Evolutionary conservation across 2,888 invertebrate species (phyloP).

Genomic region (Tenthredo livida): DNA sequence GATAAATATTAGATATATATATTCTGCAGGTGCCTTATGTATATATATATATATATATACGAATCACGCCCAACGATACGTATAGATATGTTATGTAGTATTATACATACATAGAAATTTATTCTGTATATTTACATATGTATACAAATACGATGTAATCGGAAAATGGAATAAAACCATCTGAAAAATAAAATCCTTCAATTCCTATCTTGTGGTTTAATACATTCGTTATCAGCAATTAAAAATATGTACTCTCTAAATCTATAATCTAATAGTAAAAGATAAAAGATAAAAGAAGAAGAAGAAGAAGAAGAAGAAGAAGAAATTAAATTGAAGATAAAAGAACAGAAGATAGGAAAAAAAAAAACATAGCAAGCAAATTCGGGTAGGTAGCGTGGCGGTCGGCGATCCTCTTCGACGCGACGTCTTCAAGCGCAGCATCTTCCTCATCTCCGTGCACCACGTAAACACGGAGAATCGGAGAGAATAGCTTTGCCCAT

Average conservation of each 20-base stretch:
- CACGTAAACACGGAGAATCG: neutral
- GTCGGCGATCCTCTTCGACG: conserved; percentile 3
- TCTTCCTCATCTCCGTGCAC: neutral
- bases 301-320: too few species aligned
- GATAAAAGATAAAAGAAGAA: too few species aligned
- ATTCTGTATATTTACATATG: neutral
- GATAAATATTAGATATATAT: neutral
- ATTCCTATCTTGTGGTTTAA: neutral
- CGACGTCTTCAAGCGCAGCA: neutral
- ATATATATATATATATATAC: conserved; percentile 1
- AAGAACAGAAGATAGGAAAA: neutral
- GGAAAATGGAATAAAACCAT: neutral
- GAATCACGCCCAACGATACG: conserved; percentile 41
- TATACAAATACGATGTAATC: neutral
- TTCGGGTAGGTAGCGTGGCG: neutral
- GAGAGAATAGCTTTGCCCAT: neutral
- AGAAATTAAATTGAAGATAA: neutral
- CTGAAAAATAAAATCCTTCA: neutral
- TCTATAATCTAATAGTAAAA: too few species aligned
- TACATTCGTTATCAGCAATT: neutral
- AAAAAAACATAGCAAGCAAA: neutral
- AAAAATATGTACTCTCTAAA: too few species aligned
- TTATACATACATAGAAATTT: neutral
- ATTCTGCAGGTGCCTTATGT: conserved; percentile 32
- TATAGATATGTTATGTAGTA: neutral